These are phyloP conservation scores for Tragulus kanchil DNA, from an alignment of 2,113 vertebrate genomes.

Conservation along the genomic window DNA sequence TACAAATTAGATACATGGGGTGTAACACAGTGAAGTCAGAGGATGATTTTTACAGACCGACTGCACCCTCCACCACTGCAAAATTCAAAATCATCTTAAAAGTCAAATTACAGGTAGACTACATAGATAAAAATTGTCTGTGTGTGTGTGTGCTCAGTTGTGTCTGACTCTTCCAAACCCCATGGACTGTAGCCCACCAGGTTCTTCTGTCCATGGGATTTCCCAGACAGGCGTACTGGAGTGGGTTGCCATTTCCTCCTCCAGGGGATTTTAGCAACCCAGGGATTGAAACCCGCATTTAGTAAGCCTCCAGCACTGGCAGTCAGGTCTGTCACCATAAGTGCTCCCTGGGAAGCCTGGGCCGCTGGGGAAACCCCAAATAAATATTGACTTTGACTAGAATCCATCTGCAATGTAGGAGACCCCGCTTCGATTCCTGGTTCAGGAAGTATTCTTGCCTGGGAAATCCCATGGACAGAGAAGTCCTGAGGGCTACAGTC, in stretches of 20 bases:
- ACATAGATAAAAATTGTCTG: neutral
- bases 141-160: neutral
- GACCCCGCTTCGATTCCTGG: neutral
- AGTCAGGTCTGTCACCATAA: too few relatives aligned
- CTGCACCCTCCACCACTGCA: neutral
- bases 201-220: too few relatives aligned
- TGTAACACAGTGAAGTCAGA: neutral
- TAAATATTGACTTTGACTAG: neutral
- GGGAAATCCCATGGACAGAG: neutral
- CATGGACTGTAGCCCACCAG: too few relatives aligned
- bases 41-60: neutral
- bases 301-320: too few relatives aligned
- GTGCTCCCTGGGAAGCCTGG: neutral
- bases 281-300: too few relatives aligned
- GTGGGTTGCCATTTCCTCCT: too few relatives aligned
- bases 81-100: neutral
- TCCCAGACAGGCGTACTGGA: too few relatives aligned
- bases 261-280: too few relatives aligned
- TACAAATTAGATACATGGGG: constrained; percentile 82
- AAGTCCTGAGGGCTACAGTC: neutral
- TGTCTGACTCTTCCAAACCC: too few relatives aligned
- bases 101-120: neutral
- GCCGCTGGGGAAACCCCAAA: neutral
- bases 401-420: neutral
- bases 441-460: neutral